These are phyloP conservation scores for Calameuta idolon DNA, from an alignment of 2,888 invertebrate species.

Conservation along the genomic window DNA sequence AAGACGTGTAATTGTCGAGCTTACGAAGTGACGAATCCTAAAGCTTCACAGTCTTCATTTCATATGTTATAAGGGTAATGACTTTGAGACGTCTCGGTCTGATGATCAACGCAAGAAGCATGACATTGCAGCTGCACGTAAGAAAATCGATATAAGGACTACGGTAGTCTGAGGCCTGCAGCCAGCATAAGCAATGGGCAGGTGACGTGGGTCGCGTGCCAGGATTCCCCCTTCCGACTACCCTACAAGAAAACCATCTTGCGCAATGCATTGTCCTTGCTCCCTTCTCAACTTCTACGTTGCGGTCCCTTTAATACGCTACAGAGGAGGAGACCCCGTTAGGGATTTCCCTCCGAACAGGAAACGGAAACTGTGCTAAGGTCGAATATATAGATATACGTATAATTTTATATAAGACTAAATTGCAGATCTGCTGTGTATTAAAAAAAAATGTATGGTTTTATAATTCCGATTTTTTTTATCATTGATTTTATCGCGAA, in stretches of 20 bases:
- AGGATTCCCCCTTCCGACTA: constrained; percentile 44
- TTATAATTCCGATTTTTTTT: not conserved
- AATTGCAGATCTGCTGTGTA: not conserved
- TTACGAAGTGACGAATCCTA: constrained; percentile 50
- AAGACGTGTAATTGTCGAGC: not conserved
- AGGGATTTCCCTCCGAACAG: not conserved
- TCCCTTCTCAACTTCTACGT: constrained; percentile 48
- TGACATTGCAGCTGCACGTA: constrained; percentile 54
- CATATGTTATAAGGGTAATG: constrained; percentile 53
- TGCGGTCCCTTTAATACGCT: constrained; percentile 54
- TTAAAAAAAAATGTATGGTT: not conserved
- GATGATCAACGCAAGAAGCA: constrained; percentile 50
- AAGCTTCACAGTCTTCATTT: constrained; percentile 39
- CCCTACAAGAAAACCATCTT: constrained; percentile 61
- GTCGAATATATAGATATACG: not conserved
- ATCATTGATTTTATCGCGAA: not conserved
- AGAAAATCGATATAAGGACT: constrained; percentile 56
- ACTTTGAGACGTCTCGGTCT: constrained; percentile 51
- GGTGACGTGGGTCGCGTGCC: constrained; percentile 68
- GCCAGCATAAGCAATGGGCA: constrained; percentile 40
- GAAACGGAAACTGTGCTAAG: not conserved
- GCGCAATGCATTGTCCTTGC: constrained; percentile 53
- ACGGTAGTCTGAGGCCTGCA: constrained; percentile 35
- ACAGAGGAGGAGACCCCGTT: not conserved
- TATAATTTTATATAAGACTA: not conserved